Conservation (phyloP, 2,888 invertebrate genomes). For the Doris montereyensis region DNA sequence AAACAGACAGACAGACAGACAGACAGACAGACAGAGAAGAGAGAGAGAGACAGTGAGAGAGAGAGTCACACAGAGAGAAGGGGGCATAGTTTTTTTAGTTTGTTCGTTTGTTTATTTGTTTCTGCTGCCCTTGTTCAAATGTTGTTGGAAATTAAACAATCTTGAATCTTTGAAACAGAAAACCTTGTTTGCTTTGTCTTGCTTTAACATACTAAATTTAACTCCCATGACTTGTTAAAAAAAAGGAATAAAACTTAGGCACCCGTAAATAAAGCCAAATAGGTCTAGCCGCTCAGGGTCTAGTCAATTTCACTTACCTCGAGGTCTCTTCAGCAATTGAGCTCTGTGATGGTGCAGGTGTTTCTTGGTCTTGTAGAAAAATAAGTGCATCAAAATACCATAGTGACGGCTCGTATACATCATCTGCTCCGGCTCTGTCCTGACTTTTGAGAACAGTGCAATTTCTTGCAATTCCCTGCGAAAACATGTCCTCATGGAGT, state of each 20-base stretch:
- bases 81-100: background rate
- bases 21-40: background rate
- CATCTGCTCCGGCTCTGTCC: background rate
- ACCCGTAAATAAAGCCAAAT: background rate
- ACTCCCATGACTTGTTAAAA: background rate
- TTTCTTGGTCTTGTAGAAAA: background rate
- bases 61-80: background rate
- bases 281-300: background rate
- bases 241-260: background rate
- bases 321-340: background rate
- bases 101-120: background rate
- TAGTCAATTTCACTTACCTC: background rate
- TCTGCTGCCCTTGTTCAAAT: background rate
- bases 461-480: background rate
- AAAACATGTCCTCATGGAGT: constrained; percentile 11
- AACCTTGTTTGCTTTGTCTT: background rate
- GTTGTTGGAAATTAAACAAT: background rate
- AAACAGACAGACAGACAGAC: background rate
- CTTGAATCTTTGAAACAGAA: background rate
- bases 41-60: background rate
- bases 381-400: background rate
- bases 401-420: background rate
- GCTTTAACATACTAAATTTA: background rate
- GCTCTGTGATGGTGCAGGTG: constrained; percentile 1
- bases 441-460: background rate